phyloP scores from a whole-genome alignment of 2,888 invertebrate genomes.

The Agapostemon virescens region DNA sequence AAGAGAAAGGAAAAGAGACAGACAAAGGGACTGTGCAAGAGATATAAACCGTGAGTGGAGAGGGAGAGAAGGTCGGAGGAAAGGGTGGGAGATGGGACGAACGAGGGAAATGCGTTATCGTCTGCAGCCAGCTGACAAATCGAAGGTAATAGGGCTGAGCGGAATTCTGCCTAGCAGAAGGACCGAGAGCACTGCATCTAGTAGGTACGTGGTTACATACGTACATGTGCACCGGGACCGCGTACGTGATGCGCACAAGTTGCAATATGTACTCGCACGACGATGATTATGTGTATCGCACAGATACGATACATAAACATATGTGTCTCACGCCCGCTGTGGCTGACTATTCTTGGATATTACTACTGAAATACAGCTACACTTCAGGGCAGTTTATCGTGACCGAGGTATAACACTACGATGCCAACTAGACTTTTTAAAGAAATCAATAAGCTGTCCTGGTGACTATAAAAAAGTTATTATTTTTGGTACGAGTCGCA shows the following conservation, averaged over 20 bases:
- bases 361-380: constrained; percentile 54
- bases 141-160: constrained; percentile 77
- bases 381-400: constrained; percentile 32
- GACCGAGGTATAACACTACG: constrained; percentile 44
- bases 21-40: constrained; percentile 52
- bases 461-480: neutral
- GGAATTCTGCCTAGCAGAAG: constrained; percentile 73
- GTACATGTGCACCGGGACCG: constrained; percentile 57
- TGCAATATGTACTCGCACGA: constrained; percentile 50
- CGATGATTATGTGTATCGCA: constrained; percentile 58
- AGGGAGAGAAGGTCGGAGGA: constrained; percentile 45
- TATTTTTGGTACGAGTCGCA: neutral
- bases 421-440: constrained; percentile 42
- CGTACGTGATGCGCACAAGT: constrained; percentile 53
- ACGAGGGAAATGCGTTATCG: constrained; percentile 76
- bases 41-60: constrained; percentile 55
- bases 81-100: constrained; percentile 66
- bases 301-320: constrained; percentile 29
- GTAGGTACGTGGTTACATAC: constrained; percentile 65
- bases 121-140: constrained; percentile 77
- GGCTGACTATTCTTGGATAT: constrained; percentile 50
- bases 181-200: constrained; percentile 69
- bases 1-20: constrained; percentile 52
- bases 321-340: constrained; percentile 26
- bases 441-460: neutral